These are phyloP conservation scores for Caenorhabditis sp. DNA, from an alignment of 2,888 invertebrate genomes.

Conservation along the genomic window DNA sequence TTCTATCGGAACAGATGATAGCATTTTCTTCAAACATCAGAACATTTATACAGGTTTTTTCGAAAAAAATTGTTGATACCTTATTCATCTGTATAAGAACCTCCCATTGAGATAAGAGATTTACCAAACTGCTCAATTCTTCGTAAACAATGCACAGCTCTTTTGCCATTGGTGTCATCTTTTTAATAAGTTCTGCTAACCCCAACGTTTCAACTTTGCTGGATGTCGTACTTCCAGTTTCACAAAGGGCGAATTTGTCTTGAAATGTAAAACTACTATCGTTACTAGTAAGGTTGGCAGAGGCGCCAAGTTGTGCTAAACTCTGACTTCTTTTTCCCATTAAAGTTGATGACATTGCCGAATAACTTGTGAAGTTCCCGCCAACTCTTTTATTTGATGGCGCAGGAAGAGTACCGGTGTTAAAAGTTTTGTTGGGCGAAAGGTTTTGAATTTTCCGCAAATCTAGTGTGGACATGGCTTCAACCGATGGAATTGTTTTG, in stretches of 20 bases:
- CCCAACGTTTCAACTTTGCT: conserved; percentile 23
- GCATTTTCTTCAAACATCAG: too few relatives aligned
- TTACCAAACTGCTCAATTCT: conserved; percentile 75
- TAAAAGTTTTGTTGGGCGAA: not conserved
- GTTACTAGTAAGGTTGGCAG: conserved; percentile 19
- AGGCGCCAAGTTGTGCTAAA: conserved; percentile 63
- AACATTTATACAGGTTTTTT: conserved; percentile 23
- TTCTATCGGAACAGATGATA: too few relatives aligned
- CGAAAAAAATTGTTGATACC: conserved; percentile 10
- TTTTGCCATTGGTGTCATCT: conserved; percentile 65
- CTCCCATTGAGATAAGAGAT: conserved; percentile 75
- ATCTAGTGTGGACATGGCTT: conserved; percentile 73
- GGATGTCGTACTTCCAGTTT: conserved; percentile 9
- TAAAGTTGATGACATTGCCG: conserved; percentile 43
- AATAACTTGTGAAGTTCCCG: conserved; percentile 35
- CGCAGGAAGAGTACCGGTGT: conserved; percentile 42
- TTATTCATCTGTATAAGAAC: conserved; percentile 47
- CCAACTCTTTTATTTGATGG: conserved; percentile 18
- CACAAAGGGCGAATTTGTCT: conserved; percentile 33
- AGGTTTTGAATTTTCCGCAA: conserved; percentile 26
- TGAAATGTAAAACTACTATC: conserved; percentile 59
- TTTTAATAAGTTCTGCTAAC: conserved; percentile 72
- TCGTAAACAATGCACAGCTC: conserved; percentile 69
- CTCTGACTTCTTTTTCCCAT: conserved; percentile 63
- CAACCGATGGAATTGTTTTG: conserved; percentile 80